These are phyloP conservation scores for Turnix velox DNA, from an alignment of 2,113 vertebrate genomes.

Conservation along the genomic window DNA sequence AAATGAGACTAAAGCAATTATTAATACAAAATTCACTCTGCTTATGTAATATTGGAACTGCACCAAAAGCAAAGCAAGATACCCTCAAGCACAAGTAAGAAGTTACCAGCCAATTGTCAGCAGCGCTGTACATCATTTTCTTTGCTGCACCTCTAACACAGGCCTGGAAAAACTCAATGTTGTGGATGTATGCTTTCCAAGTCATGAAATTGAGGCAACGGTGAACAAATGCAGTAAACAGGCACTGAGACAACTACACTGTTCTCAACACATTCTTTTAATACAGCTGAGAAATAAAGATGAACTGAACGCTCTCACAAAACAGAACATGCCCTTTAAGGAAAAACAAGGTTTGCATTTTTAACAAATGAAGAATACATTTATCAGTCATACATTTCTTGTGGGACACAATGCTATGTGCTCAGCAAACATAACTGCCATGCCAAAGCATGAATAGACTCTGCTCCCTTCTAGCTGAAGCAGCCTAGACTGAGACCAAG, in stretches of 20 bases:
- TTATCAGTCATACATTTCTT: not conserved
- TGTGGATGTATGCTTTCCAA: not conserved
- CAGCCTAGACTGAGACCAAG: not conserved
- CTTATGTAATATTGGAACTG: not conserved
- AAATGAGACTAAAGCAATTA: not conserved
- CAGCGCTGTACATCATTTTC: not conserved
- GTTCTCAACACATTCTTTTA: not conserved
- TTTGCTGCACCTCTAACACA: not conserved
- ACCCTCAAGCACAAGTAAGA: not conserved
- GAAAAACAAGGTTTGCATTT: not conserved
- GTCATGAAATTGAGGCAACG: not conserved
- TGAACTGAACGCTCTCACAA: not conserved
- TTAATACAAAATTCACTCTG: not conserved
- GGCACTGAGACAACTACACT: not conserved
- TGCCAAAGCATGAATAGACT: not conserved
- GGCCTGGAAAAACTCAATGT: not conserved
- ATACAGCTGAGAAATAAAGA: not conserved
- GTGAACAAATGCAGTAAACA: not conserved
- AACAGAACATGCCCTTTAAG: not conserved
- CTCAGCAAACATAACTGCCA: not conserved
- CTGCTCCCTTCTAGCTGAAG: not conserved
- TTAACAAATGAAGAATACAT: not conserved
- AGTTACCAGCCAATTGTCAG: not conserved
- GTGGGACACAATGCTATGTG: not conserved
- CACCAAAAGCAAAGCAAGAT: not conserved